Conservation (phyloP, 2,888 invertebrate genomes). For the Limnephilus rhombicus region DNA sequence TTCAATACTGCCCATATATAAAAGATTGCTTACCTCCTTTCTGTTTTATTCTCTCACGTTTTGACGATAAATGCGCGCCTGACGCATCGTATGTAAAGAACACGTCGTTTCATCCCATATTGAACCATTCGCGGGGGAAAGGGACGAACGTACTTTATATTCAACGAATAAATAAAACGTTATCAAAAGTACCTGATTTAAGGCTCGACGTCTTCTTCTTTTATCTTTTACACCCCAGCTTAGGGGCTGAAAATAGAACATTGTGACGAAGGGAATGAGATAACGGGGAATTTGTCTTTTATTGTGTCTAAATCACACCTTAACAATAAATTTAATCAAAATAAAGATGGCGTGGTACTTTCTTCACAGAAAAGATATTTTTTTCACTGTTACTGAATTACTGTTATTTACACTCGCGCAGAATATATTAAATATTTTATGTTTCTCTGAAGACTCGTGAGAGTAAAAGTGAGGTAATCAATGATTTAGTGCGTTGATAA, state of each 20-base stretch:
- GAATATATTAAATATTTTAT: not conserved
- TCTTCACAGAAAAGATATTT: not conserved
- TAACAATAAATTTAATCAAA: not conserved
- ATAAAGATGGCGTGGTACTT: not conserved
- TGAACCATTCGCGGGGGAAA: slow-evolving; percentile 1
- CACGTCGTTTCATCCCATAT: slow-evolving; percentile 22
- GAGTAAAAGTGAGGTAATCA: not conserved
- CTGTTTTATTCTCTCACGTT: not conserved
- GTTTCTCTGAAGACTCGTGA: not conserved
- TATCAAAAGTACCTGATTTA: slow-evolving; percentile 26
- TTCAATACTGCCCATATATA: not conserved
- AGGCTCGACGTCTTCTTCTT: not conserved
- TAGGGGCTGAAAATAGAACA: not conserved
- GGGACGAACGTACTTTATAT: slow-evolving; percentile 11
- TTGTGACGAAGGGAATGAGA: not conserved
- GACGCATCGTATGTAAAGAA: slow-evolving; percentile 17
- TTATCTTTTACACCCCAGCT: not conserved
- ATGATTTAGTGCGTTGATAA: not conserved
- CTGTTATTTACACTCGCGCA: not conserved
- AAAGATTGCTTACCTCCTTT: not conserved
- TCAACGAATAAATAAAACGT: slow-evolving; percentile 18
- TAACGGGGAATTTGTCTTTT: not conserved
- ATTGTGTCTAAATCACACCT: not conserved
- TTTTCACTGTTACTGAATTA: not conserved
- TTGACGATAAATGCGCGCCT: slow-evolving; percentile 4